Percentiles rank a stretch among this genome's conserved stretches.
Evolutionary conservation across 2,888 invertebrate genomes (phyloP).

Genomic region (Poecilobothrus nobilitatus): DNA sequence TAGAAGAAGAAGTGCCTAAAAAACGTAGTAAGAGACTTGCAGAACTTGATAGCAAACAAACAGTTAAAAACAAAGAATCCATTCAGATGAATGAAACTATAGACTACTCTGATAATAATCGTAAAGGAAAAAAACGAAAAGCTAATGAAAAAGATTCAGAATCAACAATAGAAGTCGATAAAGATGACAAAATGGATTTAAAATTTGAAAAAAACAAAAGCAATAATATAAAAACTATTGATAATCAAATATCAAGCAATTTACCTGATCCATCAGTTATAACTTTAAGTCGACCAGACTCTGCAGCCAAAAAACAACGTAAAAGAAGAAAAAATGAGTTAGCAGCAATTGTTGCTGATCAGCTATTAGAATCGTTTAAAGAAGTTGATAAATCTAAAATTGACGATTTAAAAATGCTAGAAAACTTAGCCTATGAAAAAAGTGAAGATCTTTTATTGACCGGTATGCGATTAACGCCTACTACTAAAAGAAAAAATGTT

Average conservation of each 20-base stretch:
- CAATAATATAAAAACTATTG: constrained; percentile 8
- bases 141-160: neutral
- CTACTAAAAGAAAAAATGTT: constrained; percentile 37
- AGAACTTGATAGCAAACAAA: neutral
- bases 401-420: constrained; percentile 41
- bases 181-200: neutral
- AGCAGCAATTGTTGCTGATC: constrained; percentile 44
- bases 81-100: neutral
- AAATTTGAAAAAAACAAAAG: neutral
- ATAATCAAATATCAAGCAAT: constrained; percentile 13
- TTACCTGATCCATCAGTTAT: neutral
- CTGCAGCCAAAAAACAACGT: constrained; percentile 33
- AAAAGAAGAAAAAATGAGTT: constrained; percentile 41
- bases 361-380: constrained; percentile 42
- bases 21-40: neutral
- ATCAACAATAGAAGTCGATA: neutral
- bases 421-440: constrained; percentile 42
- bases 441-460: constrained; percentile 40
- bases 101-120: neutral
- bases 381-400: constrained; percentile 41
- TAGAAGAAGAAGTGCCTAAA: neutral
- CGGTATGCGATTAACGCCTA: constrained; percentile 41
- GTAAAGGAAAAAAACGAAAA: constrained; percentile 8
- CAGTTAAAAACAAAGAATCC: neutral
- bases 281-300: constrained; percentile 20